These are phyloP conservation scores for Helicoverpa zea DNA, from an alignment of 1,140 invertebrate genomes.

Conservation along the genomic window DNA sequence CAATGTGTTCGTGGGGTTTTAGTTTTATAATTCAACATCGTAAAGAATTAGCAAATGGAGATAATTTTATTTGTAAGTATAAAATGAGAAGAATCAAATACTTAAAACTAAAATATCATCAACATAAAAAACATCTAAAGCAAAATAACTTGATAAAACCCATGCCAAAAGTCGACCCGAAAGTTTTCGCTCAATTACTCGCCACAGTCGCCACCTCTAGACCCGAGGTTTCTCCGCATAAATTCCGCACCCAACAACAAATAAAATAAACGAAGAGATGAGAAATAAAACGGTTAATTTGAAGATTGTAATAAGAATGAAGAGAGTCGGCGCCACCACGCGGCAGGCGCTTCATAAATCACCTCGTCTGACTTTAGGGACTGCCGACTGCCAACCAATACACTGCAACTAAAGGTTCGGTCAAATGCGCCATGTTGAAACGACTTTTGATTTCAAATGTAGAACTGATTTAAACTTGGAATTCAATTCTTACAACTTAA, in stretches of 20 bases:
- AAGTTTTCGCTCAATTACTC: neutral
- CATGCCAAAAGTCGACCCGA: neutral
- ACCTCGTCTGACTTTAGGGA: conserved; percentile 44
- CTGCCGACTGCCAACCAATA: conserved; percentile 30
- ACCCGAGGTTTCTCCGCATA: conserved; percentile 8
- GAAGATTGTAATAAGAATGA: conserved; percentile 43
- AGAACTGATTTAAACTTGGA: neutral
- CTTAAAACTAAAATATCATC: neutral
- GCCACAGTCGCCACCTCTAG: conserved; percentile 3
- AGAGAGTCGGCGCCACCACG: conserved; percentile 39
- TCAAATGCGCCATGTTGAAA: neutral
- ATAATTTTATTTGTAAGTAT: too few species aligned
- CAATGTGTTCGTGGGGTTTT: neutral
- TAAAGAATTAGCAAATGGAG: neutral
- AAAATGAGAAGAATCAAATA: too few species aligned
- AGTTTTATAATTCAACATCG: neutral
- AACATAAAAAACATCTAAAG: neutral
- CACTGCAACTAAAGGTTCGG: conserved; percentile 1
- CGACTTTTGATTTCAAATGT: conserved; percentile 2
- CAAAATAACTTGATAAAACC: neutral
- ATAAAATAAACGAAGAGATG: conserved; percentile 37
- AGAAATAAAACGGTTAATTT: conserved; percentile 49
- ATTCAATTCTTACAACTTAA: neutral
- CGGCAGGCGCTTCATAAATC: conserved; percentile 46
- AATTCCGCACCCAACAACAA: conserved; percentile 40